Evolutionary conservation across 2,888 invertebrate genomes (phyloP).

Genomic region (Idaea aversata): DNA sequence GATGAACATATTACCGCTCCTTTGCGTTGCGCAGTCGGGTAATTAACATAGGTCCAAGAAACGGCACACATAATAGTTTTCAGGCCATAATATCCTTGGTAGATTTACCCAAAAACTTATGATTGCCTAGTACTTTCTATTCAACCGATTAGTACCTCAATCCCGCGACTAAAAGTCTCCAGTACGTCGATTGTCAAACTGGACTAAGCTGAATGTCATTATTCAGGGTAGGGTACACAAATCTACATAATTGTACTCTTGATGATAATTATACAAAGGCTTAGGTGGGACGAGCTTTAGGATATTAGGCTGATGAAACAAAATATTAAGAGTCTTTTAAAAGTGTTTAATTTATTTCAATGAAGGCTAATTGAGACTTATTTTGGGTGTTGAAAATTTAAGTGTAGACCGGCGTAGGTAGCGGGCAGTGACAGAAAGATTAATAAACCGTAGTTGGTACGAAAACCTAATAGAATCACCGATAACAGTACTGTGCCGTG

Average conservation of each 20-base stretch:
- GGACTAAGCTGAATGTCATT: neutral
- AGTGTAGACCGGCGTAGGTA: no score
- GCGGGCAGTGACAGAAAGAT: no score
- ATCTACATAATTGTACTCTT: constrained; percentile 1
- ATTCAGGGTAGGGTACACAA: neutral
- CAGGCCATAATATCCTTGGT: no score
- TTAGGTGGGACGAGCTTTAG: neutral
- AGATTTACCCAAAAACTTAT: neutral
- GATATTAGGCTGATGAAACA: neutral
- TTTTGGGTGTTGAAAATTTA: no score
- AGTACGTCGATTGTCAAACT: neutral
- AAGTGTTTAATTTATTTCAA: neutral
- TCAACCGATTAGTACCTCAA: neutral
- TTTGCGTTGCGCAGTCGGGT: no score
- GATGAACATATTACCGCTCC: no score
- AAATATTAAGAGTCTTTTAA: neutral
- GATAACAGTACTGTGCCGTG: no score
- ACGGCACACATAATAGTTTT: no score
- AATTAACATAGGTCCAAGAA: no score
- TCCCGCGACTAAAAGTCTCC: neutral
- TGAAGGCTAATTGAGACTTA: neutral
- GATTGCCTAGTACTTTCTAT: neutral
- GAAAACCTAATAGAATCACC: no score
- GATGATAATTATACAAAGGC: neutral
- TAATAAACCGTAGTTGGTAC: no score